A percentile compares a stretch with the other conserved stretches of the same genome.
These are phyloP conservation scores for Apaloderma vittatum DNA, from an alignment of 2,113 vertebrate species.

Conservation along the genomic window DNA sequence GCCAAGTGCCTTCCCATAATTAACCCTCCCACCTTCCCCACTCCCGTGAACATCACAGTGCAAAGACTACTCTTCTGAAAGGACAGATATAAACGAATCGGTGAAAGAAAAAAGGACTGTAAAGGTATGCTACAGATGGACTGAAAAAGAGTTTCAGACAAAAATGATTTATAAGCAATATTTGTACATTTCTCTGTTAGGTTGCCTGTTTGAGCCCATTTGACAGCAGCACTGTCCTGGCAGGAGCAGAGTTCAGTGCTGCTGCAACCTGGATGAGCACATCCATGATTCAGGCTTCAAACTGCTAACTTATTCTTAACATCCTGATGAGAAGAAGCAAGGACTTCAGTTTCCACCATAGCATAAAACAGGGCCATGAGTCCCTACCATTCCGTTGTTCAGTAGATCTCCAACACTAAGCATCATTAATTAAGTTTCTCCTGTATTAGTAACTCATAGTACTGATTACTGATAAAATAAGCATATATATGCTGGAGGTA, in stretches of 20 bases:
- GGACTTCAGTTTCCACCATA: neutral
- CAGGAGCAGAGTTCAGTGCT: neutral
- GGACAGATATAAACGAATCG: fast-evolving
- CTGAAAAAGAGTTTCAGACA: neutral
- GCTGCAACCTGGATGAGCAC: neutral
- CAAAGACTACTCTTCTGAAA: neutral
- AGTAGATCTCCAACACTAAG: neutral
- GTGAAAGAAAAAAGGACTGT: neutral
- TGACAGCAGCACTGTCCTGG: neutral
- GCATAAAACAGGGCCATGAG: neutral
- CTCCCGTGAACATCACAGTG: neutral
- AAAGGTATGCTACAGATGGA: neutral
- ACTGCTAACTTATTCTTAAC: neutral
- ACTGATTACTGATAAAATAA: conserved; percentile 10
- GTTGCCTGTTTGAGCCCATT: no score
- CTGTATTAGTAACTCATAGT: neutral
- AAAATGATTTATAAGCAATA: neutral
- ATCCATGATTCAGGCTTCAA: neutral
- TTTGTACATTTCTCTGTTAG: neutral
- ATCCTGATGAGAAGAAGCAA: neutral
- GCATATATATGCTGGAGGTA: neutral
- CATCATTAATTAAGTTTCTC: neutral
- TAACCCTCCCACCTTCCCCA: neutral
- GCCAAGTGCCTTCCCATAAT: neutral
- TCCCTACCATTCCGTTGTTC: neutral